Conservation (phyloP, 2,888 invertebrate species). For the Hypomecis atomaria region DNA sequence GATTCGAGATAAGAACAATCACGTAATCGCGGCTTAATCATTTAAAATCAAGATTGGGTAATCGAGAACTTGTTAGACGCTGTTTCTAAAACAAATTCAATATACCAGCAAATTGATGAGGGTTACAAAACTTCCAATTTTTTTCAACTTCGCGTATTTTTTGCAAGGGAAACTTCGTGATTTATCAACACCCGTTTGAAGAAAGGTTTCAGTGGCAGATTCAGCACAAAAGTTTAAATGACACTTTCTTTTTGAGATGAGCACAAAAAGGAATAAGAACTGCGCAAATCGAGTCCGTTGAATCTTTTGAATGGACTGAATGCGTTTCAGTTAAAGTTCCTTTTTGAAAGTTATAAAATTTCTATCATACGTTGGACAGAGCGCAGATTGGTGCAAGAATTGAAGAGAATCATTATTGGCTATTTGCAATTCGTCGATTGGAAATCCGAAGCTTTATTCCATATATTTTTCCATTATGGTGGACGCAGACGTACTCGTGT, state of each 20-base stretch:
- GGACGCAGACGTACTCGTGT: slow-evolving; percentile 41
- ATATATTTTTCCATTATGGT: slow-evolving; percentile 35
- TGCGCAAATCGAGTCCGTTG: slow-evolving; percentile 16
- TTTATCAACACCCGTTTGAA: slow-evolving; percentile 67
- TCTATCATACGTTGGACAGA: slow-evolving; percentile 32
- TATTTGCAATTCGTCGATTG: slow-evolving; percentile 39
- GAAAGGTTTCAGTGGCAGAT: slow-evolving; percentile 55
- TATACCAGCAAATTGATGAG: slow-evolving; percentile 65
- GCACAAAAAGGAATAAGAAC: slow-evolving; percentile 27
- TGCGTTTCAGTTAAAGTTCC: slow-evolving; percentile 11
- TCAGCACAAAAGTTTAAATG: slow-evolving; percentile 41
- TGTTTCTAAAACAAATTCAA: slow-evolving; percentile 48
- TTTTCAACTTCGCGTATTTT: slow-evolving; percentile 58
- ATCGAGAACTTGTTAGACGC: neutral
- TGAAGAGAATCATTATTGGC: slow-evolving; percentile 40
- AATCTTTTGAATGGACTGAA: slow-evolving; percentile 21
- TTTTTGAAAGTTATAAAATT: slow-evolving; percentile 25
- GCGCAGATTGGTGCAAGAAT: slow-evolving; percentile 37
- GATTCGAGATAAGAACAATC: neutral
- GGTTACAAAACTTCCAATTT: slow-evolving; percentile 55
- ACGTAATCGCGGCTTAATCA: no score
- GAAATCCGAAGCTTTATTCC: slow-evolving; percentile 35
- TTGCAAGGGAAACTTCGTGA: slow-evolving; percentile 58
- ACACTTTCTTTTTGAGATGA: slow-evolving; percentile 27
- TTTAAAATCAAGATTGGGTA: neutral